Evolutionary conservation across 2,113 vertebrate genomes (phyloP).

Genomic region (Morphnarchus princeps): DNA sequence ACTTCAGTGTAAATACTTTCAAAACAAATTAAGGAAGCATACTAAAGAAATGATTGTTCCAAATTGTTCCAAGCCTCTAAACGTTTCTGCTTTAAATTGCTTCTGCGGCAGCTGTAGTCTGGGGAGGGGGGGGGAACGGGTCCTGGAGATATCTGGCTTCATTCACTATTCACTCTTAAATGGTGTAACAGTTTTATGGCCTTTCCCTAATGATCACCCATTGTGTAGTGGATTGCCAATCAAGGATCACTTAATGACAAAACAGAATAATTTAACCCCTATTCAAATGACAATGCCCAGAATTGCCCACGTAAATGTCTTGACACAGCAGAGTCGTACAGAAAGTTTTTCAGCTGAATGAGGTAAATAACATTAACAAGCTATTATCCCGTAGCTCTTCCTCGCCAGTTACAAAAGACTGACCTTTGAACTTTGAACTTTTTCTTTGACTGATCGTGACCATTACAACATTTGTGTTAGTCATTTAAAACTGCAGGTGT

Average conservation of each 20-base stretch:
- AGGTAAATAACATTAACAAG: conserved; percentile 84
- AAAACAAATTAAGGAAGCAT: not conserved
- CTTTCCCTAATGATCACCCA: conserved; percentile 80
- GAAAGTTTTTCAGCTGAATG: conserved; percentile 74
- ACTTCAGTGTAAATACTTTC: not conserved
- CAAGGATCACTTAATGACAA: conserved; percentile 85
- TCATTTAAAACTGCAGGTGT: conserved; percentile 90
- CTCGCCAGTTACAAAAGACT: conserved; percentile 77
- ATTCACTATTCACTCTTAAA: conserved; percentile 76
- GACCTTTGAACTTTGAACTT: conserved; percentile 90
- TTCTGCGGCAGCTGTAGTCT: not conserved
- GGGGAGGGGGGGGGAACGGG: not conserved
- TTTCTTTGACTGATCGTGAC: conserved; percentile 76
- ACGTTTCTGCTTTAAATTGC: not conserved
- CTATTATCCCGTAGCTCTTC: conserved; percentile 76
- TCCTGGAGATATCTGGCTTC: conserved; percentile 73
- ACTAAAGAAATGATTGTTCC: not conserved
- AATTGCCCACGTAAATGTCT: conserved; percentile 75
- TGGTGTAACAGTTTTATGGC: conserved; percentile 82
- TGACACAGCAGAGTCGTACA: conserved; percentile 69
- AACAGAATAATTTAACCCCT: conserved; percentile 81
- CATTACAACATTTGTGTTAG: conserved; percentile 81
- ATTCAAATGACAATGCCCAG: conserved; percentile 79
- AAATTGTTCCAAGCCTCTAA: not conserved
- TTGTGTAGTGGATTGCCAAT: conserved; percentile 83